Evolutionary conservation across 2,797 vertebrate genomes (phyloP), one percentile per base, ranked within the genome.

Genomic region (Rachycentron canadum): DNA sequence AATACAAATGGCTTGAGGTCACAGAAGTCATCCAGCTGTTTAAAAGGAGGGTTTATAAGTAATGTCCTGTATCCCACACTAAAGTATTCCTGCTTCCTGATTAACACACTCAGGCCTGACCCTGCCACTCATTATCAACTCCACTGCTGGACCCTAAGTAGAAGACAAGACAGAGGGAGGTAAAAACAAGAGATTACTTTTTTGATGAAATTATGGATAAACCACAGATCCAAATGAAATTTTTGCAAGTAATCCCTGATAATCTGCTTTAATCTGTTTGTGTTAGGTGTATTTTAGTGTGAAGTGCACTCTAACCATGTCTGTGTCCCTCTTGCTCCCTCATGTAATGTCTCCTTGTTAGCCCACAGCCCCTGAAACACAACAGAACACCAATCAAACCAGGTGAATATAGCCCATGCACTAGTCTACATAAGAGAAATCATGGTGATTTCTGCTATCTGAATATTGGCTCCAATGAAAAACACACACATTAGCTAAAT

Each of bases 181-280:
- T 47, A 76, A 86, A 73, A 86, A 90, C 50, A 71, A 78, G 76
- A 82, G 87, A 91, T 94, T 91, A 90, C 73, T 78, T 84, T 87
- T 82, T 84, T 87, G 83, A 90, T 93, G 77, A 91, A 91, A 93
- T 92, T 86, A 94, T 87, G 76, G 69, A 73, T 83, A 78, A 91
- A 53, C 70, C 83, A 84, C 60, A 78, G 69, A 80, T 82, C 64
- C 88, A 81, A 91, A 88, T 90, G 56, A 87, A 82, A 70, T 71
- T 86, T 77, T 61, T 80, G 69, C 82, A 43, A 62, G 79, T 93
- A 95, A 95, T 95, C 94, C 91, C 67, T 45, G 69, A 76, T 91
- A 86, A 90, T 93, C 91, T 89, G 73, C 69, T 90, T 81, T 88
- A 86, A 90, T 93, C 90, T 89, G 70, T 85, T 92, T 88, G 81